phyloP scores from a whole-genome alignment of 2,797 vertebrate species.

The Holocentrus rufus region DNA sequence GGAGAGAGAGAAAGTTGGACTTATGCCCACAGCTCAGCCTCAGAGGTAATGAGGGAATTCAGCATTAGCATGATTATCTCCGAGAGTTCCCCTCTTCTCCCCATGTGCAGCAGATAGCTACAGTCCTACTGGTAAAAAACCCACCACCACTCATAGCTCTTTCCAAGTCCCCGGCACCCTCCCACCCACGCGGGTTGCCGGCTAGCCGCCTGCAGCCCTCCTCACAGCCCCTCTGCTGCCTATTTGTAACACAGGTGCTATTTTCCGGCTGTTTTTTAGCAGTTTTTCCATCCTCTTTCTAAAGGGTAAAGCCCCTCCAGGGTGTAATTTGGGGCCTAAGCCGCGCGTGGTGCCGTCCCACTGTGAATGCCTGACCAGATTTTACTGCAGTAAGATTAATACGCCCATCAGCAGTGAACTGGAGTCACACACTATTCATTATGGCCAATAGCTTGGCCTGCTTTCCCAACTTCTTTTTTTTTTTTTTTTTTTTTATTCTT shows the following conservation, averaged over 20 bases:
- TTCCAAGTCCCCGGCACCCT: constrained; percentile 28
- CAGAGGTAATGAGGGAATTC: constrained; percentile 67
- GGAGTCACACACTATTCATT: constrained; percentile 60
- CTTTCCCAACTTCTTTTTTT: constrained; percentile 25
- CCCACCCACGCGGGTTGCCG: constrained; percentile 23
- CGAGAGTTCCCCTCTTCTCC: constrained; percentile 58
- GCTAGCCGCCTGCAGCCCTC: constrained; percentile 40
- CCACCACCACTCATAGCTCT: constrained; percentile 39
- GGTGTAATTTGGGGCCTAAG: constrained; percentile 67
- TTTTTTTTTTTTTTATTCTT: constrained; percentile 39
- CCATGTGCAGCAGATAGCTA: constrained; percentile 32
- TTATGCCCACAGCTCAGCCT: constrained; percentile 58
- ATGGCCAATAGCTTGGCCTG: constrained; percentile 45
- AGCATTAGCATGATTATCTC: constrained; percentile 71
- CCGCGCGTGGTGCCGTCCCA: constrained; percentile 39
- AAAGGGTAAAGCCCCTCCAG: constrained; percentile 71
- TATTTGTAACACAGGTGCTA: constrained; percentile 60
- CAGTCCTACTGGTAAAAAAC: constrained; percentile 56
- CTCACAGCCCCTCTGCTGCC: constrained; percentile 11
- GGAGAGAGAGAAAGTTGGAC: too few species aligned
- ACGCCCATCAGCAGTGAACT: constrained; percentile 56
- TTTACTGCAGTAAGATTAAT: constrained; percentile 76
- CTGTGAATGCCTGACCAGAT: constrained; percentile 59
- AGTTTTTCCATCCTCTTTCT: constrained; percentile 48
- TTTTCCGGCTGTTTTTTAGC: constrained; percentile 44